Evolutionary conservation across 1,140 invertebrate genomes (phyloP), one percentile per base, ranked within the genome.

Genomic region (Drosophila oshimai): DNA sequence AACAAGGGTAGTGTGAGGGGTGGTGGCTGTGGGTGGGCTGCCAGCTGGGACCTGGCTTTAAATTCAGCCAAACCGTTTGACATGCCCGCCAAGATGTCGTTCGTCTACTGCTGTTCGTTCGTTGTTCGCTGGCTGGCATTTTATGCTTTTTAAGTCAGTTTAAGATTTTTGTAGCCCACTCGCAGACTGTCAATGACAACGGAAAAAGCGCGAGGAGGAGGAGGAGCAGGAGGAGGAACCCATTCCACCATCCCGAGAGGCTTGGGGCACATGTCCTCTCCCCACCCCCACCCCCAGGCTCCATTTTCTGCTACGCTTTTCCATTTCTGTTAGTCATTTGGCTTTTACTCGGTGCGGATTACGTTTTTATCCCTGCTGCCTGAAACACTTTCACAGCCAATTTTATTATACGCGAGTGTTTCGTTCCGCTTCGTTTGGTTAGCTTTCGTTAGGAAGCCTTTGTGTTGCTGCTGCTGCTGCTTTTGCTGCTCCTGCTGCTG

Each of bases 61-160:
- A 86, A 87, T 76, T 55, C 75, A 55, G 57, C 67, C 81, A 87
- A 80, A 64, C 54, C 65, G 71, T 76, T 80, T 87, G 71, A 86
- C 81, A 87, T 76, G 70, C 24, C 70, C 53, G 58, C 46, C 47
- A 73, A 71, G 44, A 39, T 71, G 68, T 71, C 68, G 68, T 72
- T 71, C 53, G 39, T 69, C 65, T 62, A n/a, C n/a, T n/a, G n/a
- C n/a, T n/a, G n/a, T n/a, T n/a, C 22, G 71, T 61, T 74, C 41
- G 53, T 61, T 71, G 45, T 61, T 55, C 39, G 54, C 28, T 49
- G 39, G 17, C 41, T 57, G 58, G 64, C 37, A 54, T 84, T 81
- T 88, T 77, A 81, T 87, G 81, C 69, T 81, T 87, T 87, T 88
- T 74, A 77, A 87, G 83, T 81, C 83, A 71, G 77, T 88, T 88